A percentile compares a stretch with the other conserved stretches of the same genome.
These are phyloP conservation scores for Vulpes vulpes DNA, from an alignment of 2,113 vertebrate genomes.

Conservation along the genomic window DNA sequence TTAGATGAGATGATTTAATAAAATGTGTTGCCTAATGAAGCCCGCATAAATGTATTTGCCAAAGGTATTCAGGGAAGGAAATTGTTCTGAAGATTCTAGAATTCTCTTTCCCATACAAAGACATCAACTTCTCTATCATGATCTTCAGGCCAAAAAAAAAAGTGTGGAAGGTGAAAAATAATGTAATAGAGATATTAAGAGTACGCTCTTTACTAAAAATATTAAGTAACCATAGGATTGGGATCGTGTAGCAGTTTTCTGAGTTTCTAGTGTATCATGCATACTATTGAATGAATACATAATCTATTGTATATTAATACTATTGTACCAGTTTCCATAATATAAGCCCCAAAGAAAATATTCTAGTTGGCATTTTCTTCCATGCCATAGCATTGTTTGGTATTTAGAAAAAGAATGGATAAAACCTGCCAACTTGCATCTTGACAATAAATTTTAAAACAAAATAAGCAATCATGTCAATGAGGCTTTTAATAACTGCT, in stretches of 20 bases:
- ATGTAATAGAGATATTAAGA: not conserved
- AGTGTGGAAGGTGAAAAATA: not conserved
- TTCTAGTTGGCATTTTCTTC: slow-evolving; percentile 15
- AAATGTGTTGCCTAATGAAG: not conserved
- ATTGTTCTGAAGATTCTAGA: not conserved
- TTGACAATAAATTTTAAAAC: slow-evolving; percentile 73
- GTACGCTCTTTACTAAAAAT: not conserved
- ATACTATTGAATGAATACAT: not conserved
- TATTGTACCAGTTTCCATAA: not conserved
- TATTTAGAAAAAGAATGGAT: slow-evolving; percentile 47
- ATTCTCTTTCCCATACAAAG: not conserved
- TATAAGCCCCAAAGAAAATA: slow-evolving; percentile 1
- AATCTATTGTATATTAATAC: not conserved
- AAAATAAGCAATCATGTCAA: slow-evolving; percentile 75
- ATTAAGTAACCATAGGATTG: not conserved
- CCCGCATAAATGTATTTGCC: not conserved
- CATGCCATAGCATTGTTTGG: not conserved
- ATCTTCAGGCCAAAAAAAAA: not conserved
- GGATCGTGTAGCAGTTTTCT: not conserved
- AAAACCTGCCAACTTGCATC: slow-evolving; percentile 60
- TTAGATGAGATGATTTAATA: not conserved
- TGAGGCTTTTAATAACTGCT: slow-evolving; percentile 74
- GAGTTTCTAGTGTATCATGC: not conserved
- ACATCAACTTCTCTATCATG: not conserved
- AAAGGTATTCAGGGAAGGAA: not conserved